These are phyloP conservation scores for Denticeps clupeoides DNA, from an alignment of 2,797 vertebrate species.

Conservation along the genomic window DNA sequence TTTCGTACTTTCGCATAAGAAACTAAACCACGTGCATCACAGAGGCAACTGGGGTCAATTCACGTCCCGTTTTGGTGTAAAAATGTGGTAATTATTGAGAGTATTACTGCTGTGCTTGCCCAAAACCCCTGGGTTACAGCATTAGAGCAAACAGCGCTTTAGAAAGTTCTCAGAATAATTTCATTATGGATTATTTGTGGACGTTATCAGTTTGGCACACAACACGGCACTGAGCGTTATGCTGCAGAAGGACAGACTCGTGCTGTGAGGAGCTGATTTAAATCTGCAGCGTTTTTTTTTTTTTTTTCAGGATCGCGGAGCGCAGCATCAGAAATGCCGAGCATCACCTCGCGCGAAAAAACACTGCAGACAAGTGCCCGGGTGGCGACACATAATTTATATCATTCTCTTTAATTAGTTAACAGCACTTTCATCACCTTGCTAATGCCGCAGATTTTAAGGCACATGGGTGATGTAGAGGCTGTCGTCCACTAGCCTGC, in stretches of 20 bases:
- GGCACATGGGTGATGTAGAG: conserved; percentile 16
- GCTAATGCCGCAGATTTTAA: conserved; percentile 19
- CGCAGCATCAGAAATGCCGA: conserved; percentile 9
- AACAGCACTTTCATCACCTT: conserved; percentile 29
- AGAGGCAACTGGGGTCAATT: too few relatives aligned
- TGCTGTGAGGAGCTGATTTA: conserved; percentile 12
- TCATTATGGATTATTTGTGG: conserved; percentile 1
- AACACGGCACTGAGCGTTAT: background rate
- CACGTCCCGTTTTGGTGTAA: too few relatives aligned
- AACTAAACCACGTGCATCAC: too few relatives aligned
- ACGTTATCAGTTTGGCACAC: background rate
- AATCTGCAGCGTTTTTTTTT: conserved; percentile 15
- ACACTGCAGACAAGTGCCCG: conserved; percentile 16
- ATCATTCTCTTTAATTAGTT: conserved; percentile 24
- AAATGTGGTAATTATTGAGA: too few relatives aligned
- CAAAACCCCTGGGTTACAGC: background rate
- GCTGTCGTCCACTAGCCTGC: conserved; percentile 16
- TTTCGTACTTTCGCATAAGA: too few relatives aligned
- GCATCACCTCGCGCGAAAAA: background rate
- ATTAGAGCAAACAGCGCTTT: background rate
- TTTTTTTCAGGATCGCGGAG: conserved; percentile 8
- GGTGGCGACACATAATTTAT: conserved; percentile 18
- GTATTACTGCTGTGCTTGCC: conserved; percentile 1
- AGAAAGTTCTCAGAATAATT: background rate
- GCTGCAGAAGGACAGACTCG: background rate